Conservation (phyloP, 2,797 vertebrate species). For the Odontamblyopus lacepedii region DNA sequence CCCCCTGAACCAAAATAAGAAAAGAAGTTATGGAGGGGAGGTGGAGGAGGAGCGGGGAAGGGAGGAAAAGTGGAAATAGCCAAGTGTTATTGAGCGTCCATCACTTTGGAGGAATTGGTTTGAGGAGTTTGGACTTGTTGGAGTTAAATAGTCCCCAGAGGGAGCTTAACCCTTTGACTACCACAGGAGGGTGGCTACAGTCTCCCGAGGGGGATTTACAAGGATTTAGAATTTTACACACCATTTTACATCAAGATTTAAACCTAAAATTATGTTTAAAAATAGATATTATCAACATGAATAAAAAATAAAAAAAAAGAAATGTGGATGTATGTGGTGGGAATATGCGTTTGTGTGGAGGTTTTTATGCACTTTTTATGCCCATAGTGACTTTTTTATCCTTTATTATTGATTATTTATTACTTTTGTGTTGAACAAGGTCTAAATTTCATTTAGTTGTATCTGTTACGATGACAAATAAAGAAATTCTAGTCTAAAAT, state of each 20-base stretch:
- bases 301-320: too few relatives aligned
- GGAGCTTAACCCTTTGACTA: conserved; percentile 33
- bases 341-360: too few relatives aligned
- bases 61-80: conserved; percentile 51
- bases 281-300: neutral
- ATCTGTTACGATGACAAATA: too few relatives aligned
- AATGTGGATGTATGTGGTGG: too few relatives aligned
- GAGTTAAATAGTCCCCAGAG: conserved; percentile 34
- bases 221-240: neutral
- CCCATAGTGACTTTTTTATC: too few relatives aligned
- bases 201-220: neutral
- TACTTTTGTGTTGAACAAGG: too few relatives aligned
- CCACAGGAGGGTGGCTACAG: neutral
- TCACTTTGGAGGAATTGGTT: conserved; percentile 33
- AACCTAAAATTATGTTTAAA: neutral
- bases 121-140: conserved; percentile 50
- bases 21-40: conserved; percentile 20
- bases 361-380: too few relatives aligned
- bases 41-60: conserved; percentile 1
- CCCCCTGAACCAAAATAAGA: conserved; percentile 70
- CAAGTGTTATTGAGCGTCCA: conserved; percentile 45
- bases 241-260: neutral
- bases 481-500: too few relatives aligned
- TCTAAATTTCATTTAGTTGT: too few relatives aligned
- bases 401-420: too few relatives aligned